phyloP scores from a whole-genome alignment of 1,140 invertebrate genomes.

The Achroia grisella region DNA sequence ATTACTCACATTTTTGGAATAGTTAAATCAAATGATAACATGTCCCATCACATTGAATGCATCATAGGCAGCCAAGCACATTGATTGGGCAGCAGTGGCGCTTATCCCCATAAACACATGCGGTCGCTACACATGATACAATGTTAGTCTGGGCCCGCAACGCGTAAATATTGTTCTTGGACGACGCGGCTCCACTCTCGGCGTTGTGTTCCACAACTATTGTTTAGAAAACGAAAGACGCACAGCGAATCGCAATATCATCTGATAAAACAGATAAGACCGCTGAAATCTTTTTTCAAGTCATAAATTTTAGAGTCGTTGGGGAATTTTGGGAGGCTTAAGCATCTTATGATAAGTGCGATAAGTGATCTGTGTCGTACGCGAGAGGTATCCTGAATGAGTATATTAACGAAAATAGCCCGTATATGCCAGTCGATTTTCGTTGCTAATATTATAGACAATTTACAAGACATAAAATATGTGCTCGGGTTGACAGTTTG shows the following conservation, averaged over 20 bases:
- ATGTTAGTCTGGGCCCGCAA: no score
- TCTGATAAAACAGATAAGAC: constrained; percentile 65
- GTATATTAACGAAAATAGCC: constrained; percentile 3
- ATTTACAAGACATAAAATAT: no score
- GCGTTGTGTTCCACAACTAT: constrained; percentile 25
- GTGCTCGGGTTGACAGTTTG: no score
- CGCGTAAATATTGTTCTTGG: not conserved
- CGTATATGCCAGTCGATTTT: no score
- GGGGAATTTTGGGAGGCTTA: constrained; percentile 65
- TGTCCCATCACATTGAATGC: no score
- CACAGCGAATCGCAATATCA: constrained; percentile 40
- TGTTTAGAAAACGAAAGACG: constrained; percentile 36
- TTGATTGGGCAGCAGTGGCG: not conserved
- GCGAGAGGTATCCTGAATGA: constrained; percentile 35
- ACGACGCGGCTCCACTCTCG: constrained; percentile 4
- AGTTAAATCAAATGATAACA: no score
- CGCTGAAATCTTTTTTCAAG: constrained; percentile 59
- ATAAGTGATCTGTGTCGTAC: constrained; percentile 48
- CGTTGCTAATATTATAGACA: no score
- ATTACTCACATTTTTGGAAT: no score
- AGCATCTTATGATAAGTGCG: constrained; percentile 68
- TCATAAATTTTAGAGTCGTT: constrained; percentile 63
- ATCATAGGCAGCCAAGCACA: not conserved
- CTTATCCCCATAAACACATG: not conserved
- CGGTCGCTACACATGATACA: not conserved